A percentile compares a stretch with the other conserved stretches of the same genome.
These are phyloP conservation scores for Erannis defoliaria DNA, from an alignment of 2,888 invertebrate species.

Conservation along the genomic window DNA sequence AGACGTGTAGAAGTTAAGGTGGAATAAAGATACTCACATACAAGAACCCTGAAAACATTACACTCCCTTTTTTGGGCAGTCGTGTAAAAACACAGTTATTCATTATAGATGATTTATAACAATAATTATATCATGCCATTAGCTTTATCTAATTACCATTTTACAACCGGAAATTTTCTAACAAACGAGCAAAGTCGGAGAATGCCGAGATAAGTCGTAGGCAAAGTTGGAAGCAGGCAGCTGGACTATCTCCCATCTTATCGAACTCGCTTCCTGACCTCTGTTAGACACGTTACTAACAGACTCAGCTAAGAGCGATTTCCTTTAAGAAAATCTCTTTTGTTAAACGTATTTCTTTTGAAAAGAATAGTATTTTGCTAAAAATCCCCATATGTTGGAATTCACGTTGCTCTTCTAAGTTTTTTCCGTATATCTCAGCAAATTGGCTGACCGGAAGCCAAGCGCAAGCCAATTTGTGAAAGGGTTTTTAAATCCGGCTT, in stretches of 20 bases:
- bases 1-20: no score
- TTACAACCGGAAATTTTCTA: slow-evolving; percentile 58
- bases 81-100: no score
- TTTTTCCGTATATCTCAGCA: slow-evolving; percentile 23
- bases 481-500: slow-evolving; percentile 23
- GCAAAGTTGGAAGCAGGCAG: slow-evolving; percentile 64
- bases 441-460: slow-evolving; percentile 33
- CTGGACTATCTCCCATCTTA: slow-evolving; percentile 62
- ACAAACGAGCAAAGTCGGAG: slow-evolving; percentile 62
- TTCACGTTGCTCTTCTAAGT: slow-evolving; percentile 17
- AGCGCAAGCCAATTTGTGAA: slow-evolving; percentile 22
- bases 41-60: no score
- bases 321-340: slow-evolving; percentile 37
- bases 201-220: slow-evolving; percentile 59
- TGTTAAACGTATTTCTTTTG: slow-evolving; percentile 32
- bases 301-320: slow-evolving; percentile 42
- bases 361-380: slow-evolving; percentile 26
- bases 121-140: slow-evolving; percentile 25
- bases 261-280: slow-evolving; percentile 53
- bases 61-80: no score
- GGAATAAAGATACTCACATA: no score
- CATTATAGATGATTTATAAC: not conserved
- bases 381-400: slow-evolving; percentile 19
- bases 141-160: slow-evolving; percentile 50
- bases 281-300: slow-evolving; percentile 49